phyloP scores from a whole-genome alignment of 2,888 invertebrate genomes.

The Thecophora atra region DNA sequence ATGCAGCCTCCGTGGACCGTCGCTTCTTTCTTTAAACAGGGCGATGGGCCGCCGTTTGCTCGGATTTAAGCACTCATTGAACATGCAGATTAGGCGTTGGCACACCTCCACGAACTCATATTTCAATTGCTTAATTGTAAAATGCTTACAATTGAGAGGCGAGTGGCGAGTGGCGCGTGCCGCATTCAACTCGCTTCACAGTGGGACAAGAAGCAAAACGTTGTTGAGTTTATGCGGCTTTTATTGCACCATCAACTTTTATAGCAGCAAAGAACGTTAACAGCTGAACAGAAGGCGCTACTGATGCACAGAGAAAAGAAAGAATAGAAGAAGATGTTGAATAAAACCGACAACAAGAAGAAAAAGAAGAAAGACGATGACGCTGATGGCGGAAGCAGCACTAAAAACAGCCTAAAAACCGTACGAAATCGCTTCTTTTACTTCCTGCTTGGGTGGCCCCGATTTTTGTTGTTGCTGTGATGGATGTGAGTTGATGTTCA shows the following conservation, averaged over 20 bases:
- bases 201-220: background rate
- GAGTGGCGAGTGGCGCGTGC: constrained; percentile 9
- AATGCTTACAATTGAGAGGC: constrained; percentile 50
- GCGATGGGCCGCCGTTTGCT: background rate
- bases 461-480: constrained; percentile 14
- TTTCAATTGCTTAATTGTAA: constrained; percentile 63
- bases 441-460: constrained; percentile 55
- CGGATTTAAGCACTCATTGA: background rate
- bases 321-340: background rate
- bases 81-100: background rate
- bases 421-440: constrained; percentile 45
- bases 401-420: background rate
- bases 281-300: background rate
- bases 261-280: constrained; percentile 45
- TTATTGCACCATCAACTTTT: constrained; percentile 52
- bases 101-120: constrained; percentile 46
- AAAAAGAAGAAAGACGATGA: background rate
- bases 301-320: background rate
- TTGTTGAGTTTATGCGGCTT: constrained; percentile 15
- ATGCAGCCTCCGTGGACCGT: background rate
- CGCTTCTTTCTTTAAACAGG: background rate
- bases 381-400: background rate
- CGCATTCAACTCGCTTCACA: constrained; percentile 1
- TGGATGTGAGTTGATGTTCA: background rate
- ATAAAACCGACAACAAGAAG: background rate